phyloP scores from a whole-genome alignment of 1,140 invertebrate genomes.

The Idris sp. region DNA sequence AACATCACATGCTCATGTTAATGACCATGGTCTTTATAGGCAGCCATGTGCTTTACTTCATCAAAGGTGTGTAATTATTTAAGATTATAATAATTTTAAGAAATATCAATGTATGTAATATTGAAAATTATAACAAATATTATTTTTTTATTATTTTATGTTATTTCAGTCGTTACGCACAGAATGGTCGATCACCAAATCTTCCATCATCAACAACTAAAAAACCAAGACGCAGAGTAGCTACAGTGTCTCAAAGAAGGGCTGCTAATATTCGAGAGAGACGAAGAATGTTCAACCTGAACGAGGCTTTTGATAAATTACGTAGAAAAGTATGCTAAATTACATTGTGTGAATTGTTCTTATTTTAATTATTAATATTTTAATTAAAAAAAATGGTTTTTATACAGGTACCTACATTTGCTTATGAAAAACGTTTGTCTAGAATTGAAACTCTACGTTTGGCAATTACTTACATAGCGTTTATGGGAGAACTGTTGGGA shows the following conservation, averaged over 20 bases:
- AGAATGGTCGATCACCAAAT: constrained; percentile 73
- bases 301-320: constrained; percentile 97
- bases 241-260: constrained; percentile 91
- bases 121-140: too few species aligned
- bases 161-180: constrained; percentile 71
- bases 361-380: background rate
- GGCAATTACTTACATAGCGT: constrained; percentile 98
- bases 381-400: background rate
- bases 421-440: constrained; percentile 98
- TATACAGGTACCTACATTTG: constrained; percentile 95
- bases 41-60: constrained; percentile 76
- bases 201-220: constrained; percentile 79
- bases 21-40: constrained; percentile 75
- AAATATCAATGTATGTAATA: too few species aligned
- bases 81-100: too few species aligned
- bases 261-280: constrained; percentile 97
- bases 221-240: constrained; percentile 91
- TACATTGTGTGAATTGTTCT: too few species aligned
- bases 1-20: constrained; percentile 73
- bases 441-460: constrained; percentile 97
- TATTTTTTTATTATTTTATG: too few species aligned
- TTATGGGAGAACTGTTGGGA: constrained; percentile 93
- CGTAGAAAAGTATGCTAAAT: constrained; percentile 83
- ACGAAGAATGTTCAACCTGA: constrained; percentile 97
- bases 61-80: constrained; percentile 66